phyloP scores from a whole-genome alignment of 2,113 vertebrate species.

The Eretmochelys imbricata region DNA sequence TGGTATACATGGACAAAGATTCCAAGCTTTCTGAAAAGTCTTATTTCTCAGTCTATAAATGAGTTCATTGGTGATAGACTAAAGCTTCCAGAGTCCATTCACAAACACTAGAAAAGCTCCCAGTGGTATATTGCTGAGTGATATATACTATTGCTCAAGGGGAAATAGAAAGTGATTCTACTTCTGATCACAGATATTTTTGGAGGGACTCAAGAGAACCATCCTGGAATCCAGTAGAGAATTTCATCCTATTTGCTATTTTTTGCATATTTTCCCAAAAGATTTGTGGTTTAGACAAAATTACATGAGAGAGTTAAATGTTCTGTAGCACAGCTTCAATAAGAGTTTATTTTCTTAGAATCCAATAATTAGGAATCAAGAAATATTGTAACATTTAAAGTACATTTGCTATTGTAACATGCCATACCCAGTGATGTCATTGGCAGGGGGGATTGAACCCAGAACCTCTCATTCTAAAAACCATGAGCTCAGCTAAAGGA shows the following conservation, averaged over 20 bases:
- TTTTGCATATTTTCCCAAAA: background rate
- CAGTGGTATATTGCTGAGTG: background rate
- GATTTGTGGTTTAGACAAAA: background rate
- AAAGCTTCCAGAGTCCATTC: background rate
- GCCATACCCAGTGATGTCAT: background rate
- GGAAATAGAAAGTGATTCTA: background rate
- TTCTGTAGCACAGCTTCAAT: background rate
- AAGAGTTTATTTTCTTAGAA: background rate
- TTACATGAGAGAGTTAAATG: background rate
- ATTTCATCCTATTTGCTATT: background rate
- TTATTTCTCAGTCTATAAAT: conserved; percentile 9
- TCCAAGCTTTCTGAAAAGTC: conserved; percentile 9
- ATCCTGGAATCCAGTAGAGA: background rate
- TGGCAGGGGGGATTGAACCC: background rate
- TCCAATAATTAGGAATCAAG: background rate
- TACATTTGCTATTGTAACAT: background rate
- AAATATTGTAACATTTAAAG: background rate
- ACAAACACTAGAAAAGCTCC: too few relatives aligned
- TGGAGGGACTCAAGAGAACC: background rate
- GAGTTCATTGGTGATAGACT: background rate
- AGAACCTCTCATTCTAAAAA: background rate
- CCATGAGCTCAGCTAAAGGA: background rate
- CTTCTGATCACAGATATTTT: background rate
- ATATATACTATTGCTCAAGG: background rate
- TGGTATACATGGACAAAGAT: background rate